Base-by-base conservation (phyloP, 2,113 vertebrate genomes). In the Prochilodus magdalenae region DNA sequence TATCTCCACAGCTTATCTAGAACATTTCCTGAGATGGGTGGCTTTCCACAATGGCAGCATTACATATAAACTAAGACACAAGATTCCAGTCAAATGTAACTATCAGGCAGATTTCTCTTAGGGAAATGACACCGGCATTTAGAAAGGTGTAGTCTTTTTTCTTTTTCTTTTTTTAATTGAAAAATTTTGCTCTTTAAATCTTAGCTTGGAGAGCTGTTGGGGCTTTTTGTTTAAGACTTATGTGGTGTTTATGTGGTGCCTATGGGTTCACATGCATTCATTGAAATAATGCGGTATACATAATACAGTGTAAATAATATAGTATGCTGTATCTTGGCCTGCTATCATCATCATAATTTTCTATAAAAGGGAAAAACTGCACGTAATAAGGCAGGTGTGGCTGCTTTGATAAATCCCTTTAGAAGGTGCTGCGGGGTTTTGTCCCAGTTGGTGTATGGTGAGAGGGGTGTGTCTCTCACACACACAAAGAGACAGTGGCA, bases 401-500 rank as follows among this genome's bases (percentile, higher is more conserved):
- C 16, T 71, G 15, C 11, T 76, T 29, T 77, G 16, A 29, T 44
- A 40, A 51, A 44, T 22, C 7, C 40, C 20, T 24, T 27, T 36
- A 14, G 10, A 6, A 70, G 0, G 20, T 70, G 40, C 57, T 59
- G 15, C 20, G 26, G 29, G 51, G 33, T 53, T 74, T 65, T 40
- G 60, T 69, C 26, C 60, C 18, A 7, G 26, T 47, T 40, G 29
- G 44, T 63, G 59, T 13, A 63, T 73, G 36, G 40, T 73, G 15
- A 36, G 53, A 59, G 13, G 53, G 77, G n/a, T 13, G 71, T 80
- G 62, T 60, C 27, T 47, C 22, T 13, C 51, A 73, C 55, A 62
- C 29, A 81, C 80, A 76, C 80, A 76, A 82, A 82, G 80, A 76
- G 65, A 70, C 57, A 60, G 73, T 60, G 65, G 63, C 33, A 30